Base-by-base conservation (phyloP, 2,888 invertebrate species). In the Nematopogon swammerdamellus region DNA sequence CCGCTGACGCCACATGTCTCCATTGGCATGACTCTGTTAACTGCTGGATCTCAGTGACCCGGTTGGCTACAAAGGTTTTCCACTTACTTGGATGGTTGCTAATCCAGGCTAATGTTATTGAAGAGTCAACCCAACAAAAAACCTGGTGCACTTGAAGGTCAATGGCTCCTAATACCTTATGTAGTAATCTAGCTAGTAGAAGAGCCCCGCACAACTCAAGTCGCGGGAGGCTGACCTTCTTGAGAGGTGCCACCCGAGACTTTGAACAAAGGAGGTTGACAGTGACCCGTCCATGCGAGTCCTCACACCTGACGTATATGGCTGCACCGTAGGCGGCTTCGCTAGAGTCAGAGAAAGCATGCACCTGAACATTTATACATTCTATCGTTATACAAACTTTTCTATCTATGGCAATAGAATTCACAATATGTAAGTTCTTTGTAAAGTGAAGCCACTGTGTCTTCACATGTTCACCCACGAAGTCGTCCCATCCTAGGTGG, bases 21-120 rank as follows among this genome's bases (percentile, higher is more conserved):
- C 53, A 53, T 18, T 45, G 44, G 18, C 16, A 17, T 18, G 54
- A 10, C 3, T 52, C 49, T 19, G 54, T 51, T 6, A 51, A n/a
- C 4, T 45, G 11, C 16, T 6, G 25, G 16, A 54, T 53, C 17
- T 54, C 18, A n/a, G 17, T 42, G 1, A 53, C 51, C 45, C 56
- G 25, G 20, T 58, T 56, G 1, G 56, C 53, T 8, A 58, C 56
- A 47, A 56, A 58, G 10, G 53, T 49, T 18, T 56, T 56, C 57
- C 54, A 56, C 8, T 53, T 49, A 3, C 18, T 42, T 2, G 53
- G 48, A 5, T 52, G 52, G 5, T 55, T 55, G 16, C 53, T 30
- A 18, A 58, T 19, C 55, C 58, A 57, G 18, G 51, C 54, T 11
- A 57, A 44, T 3, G 54, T 55, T 6, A 50, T 54, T 43, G 45